Base-by-base conservation (phyloP, 2,888 invertebrate genomes). In the Trichopria drosophilae region DNA sequence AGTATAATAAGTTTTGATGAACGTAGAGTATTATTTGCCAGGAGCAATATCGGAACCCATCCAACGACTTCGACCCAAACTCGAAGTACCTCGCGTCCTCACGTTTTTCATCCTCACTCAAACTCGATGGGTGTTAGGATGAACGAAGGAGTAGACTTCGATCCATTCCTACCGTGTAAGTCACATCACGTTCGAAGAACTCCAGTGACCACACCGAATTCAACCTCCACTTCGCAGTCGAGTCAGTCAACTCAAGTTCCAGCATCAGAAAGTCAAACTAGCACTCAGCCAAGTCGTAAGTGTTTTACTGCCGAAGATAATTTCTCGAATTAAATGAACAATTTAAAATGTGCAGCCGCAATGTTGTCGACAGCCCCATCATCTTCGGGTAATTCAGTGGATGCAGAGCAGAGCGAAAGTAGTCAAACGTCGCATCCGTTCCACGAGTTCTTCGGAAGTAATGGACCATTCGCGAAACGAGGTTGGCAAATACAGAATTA, bases 11-110 rank as follows among this genome's bases (percentile, higher is more conserved):
- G n/a, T n/a, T n/a, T n/a, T n/a, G n/a, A n/a, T n/a, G n/a, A n/a
- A n/a, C n/a, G n/a, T n/a, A n/a, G n/a, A n/a, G n/a, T n/a, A n/a
- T n/a, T n/a, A n/a, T n/a, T n/a, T 34, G 9, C 29, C 4, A 79
- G 84, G 44, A 82, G 82, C 9, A 84, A 83, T 59, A 82, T 84
- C 3, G 83, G 83, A 35, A 86, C 87, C 3, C 81, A 85, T 71
- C 85, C 86, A 16, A 87, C 86, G 7, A 86, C 86, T 16, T 80
- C 86, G 1, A 86, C 86, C 1, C 83, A 85, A 65, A 87, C 86
- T 3, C 79, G 86, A 26, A 84, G 84, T 42, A 85, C 86, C 12
- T 76, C 84, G 5, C 79, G 87, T 19, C 85, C 86, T 1, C 86
- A 86, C 63, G 82, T 86, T 19, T 67, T 75, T 7, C 85, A 85